Percentiles rank a stretch among this genome's conserved stretches.
phyloP scores from a whole-genome alignment of 2,797 vertebrate species.

The Uromys caudimaculatus region DNA sequence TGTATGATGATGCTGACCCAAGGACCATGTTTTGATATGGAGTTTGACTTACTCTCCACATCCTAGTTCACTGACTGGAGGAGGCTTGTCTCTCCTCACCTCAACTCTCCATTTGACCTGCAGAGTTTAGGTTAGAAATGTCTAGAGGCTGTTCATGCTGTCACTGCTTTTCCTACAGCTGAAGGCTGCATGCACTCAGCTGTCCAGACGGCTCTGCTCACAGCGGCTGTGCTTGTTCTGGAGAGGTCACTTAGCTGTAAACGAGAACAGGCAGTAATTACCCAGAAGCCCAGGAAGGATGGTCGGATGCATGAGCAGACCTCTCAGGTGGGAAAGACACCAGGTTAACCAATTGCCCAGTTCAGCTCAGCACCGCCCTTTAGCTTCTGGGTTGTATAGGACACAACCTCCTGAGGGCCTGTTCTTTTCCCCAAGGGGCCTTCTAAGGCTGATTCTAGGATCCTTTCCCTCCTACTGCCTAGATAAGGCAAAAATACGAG shows the following conservation, averaged over 20 bases:
- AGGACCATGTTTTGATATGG: background rate
- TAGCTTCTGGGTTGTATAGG: conserved; percentile 34
- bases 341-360: background rate
- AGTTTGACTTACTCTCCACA: background rate
- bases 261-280: conserved; percentile 25
- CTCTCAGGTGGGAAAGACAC: conserved; percentile 20
- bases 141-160: background rate
- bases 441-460: conserved; percentile 48
- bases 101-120: background rate
- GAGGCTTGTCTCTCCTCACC: background rate
- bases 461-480: conserved; percentile 55
- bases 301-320: background rate
- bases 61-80: background rate
- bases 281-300: background rate
- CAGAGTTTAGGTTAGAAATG: background rate
- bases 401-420: conserved; percentile 52
- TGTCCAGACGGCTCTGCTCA: background rate
- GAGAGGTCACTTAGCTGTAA: conserved; percentile 39
- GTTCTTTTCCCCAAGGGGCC: conserved; percentile 54
- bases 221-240: conserved; percentile 15
- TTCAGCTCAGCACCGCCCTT: background rate
- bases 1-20: background rate
- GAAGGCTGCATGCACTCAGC: background rate
- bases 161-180: background rate
- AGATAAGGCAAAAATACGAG: conserved; percentile 51